Base-by-base conservation (phyloP, 2,888 invertebrate species). In the Smittia aterrima region DNA sequence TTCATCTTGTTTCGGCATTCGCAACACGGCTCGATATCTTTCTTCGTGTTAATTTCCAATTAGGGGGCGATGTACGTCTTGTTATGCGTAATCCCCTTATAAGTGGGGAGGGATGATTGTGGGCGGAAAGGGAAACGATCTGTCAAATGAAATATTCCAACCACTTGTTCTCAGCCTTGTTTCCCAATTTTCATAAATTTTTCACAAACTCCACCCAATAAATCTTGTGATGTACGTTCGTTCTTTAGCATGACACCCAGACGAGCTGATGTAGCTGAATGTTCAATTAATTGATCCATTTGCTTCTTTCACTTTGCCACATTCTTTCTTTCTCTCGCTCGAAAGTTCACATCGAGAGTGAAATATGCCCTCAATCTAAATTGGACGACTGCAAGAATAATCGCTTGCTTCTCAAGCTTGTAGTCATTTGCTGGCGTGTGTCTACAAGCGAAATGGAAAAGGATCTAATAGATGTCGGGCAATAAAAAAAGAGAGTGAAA, bases 401-500 rank as follows among this genome's bases (percentile, higher is more conserved):
- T n/a, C 11, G 16, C 11, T n/a, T 3, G 16, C 11, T n/a, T 11
- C 47, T 47, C 47, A 47, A 11, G 16, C 47, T 47, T 16, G 47
- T 47, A 47, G 47, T n/a, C 47, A 47, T 47, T 38, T 16, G 16
- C n/a, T 32, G 3, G 3, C 47, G 47, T n/a, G 38, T n/a, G 32
- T 47, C 47, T 32, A 32, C 32, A 32, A 47, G n/a, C 3, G 47
- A 47, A 16, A 16, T 11, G 11, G 47, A 47, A 47, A 47, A 47
- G 16, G 47, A 47, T 47, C 47, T 47, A 47, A 47, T 47, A 47
- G 47, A 47, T 47, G 47, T 67, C 22, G 24, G 41, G 67, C 67
- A 67, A 67, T 67, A 66, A 66, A 66, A 54, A 38, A 40, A 40
- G 38, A 66, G 27, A 66, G 27, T 66, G 67, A 47, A 67, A 67